Conservation (phyloP, 2,888 invertebrate species). For the Cantharis lateralis region DNA sequence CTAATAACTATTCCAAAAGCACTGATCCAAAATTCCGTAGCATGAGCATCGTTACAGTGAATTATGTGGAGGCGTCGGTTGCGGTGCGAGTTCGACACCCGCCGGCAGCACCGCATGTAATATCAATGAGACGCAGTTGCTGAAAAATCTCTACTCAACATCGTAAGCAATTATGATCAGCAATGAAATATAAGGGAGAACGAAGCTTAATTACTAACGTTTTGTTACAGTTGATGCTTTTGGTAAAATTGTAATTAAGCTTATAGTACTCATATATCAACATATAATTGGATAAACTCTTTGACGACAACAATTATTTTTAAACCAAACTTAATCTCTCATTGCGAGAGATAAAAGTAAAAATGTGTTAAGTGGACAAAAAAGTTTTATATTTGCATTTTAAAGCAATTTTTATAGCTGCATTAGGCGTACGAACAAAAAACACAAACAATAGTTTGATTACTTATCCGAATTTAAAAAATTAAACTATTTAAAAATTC, state of each 20-base stretch:
- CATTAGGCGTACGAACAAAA: background rate
- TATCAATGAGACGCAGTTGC: slow-evolving; percentile 36
- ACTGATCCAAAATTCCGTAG: slow-evolving; percentile 36
- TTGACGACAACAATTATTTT: slow-evolving; percentile 1
- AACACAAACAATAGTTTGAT: background rate
- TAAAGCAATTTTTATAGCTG: background rate
- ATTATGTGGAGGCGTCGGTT: slow-evolving; percentile 32
- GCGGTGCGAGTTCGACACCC: slow-evolving; percentile 32
- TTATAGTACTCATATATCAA: slow-evolving; percentile 5
- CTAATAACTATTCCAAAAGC: slow-evolving; percentile 22
- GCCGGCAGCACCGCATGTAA: slow-evolving; percentile 33
- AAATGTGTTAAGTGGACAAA: background rate
- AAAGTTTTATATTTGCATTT: background rate
- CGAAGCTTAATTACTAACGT: slow-evolving; percentile 17
- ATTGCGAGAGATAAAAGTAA: background rate
- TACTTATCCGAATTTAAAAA: background rate
- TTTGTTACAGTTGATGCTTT: slow-evolving; percentile 16
- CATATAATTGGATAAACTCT: slow-evolving; percentile 10
- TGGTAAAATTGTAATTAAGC: slow-evolving; percentile 15
- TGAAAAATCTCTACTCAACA: slow-evolving; percentile 22
- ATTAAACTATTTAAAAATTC: background rate
- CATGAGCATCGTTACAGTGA: slow-evolving; percentile 39
- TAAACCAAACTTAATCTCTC: background rate
- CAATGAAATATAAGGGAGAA: slow-evolving; percentile 20
- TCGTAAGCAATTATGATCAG: slow-evolving; percentile 20